Evolutionary conservation across 92 coral and sea anemone species (phyloP).

Genomic region (Heliopora coerulea): DNA sequence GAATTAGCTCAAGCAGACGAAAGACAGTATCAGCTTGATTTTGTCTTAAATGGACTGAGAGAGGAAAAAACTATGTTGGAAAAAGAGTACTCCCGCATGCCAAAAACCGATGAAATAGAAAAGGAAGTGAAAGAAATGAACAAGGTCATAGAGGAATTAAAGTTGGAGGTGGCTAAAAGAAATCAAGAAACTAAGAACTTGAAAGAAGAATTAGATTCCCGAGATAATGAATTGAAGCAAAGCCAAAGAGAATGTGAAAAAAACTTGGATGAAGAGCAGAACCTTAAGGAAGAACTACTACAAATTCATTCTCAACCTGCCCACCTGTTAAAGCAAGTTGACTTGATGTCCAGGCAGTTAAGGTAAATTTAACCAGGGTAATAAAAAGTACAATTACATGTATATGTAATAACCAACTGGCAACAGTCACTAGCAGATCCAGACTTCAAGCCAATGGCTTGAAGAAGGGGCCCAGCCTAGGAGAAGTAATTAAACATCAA

Average conservation of each 20-base stretch:
- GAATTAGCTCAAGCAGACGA: constrained; percentile 99
- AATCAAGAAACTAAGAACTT: constrained; percentile 80
- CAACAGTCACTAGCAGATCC: too few relatives aligned
- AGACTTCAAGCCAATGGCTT: too few relatives aligned
- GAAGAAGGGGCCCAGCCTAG: too few relatives aligned
- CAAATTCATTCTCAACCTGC: constrained; percentile 98
- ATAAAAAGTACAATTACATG: too few relatives aligned
- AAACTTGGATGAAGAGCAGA: constrained; percentile 83
- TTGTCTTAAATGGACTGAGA: constrained; percentile 83
- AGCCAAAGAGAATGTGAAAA: constrained; percentile 75
- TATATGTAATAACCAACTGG: too few relatives aligned
- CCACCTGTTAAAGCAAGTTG: constrained; percentile 87
- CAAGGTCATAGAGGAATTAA: constrained; percentile 79
- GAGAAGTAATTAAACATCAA: too few relatives aligned
- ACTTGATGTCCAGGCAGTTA: constrained; percentile 86
- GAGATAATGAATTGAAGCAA: constrained; percentile 71
- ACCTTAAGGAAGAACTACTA: constrained; percentile 78
- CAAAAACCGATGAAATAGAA: constrained; percentile 96
- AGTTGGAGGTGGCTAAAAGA: constrained; percentile 89
- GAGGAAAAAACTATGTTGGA: constrained; percentile 92
- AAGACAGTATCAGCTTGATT: constrained; percentile 93
- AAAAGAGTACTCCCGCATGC: constrained; percentile 96
- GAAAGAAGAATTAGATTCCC: constrained; percentile 80
- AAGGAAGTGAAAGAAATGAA: constrained; percentile 83
- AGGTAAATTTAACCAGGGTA: too few relatives aligned